A percentile compares a stretch with the other conserved stretches of the same genome.
Conservation (phyloP, 1,140 invertebrate species). For the Parasteatoda tepidariorum region DNA sequence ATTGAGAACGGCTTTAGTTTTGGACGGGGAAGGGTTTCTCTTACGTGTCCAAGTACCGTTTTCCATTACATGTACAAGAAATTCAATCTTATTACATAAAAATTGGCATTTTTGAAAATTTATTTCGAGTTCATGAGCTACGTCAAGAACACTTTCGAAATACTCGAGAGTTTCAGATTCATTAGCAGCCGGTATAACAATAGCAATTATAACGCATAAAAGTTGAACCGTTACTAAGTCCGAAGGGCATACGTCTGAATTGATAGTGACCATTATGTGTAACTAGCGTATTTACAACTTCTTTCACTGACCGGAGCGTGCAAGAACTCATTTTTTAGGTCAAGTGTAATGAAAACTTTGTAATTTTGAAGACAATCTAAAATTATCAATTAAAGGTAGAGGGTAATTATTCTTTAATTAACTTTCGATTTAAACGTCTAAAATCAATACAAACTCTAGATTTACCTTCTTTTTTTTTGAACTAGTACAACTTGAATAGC, state of each 20-base stretch:
- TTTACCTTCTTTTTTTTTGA: not conserved
- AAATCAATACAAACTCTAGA: slow-evolving; percentile 68
- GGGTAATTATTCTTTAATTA: slow-evolving; percentile 70
- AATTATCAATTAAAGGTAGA: slow-evolving; percentile 68
- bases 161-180: not conserved
- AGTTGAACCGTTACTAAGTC: not conserved
- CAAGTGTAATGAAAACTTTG: not conserved
- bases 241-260: too few species aligned
- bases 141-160: not conserved
- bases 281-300: not conserved
- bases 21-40: slow-evolving; percentile 62
- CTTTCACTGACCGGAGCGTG: not conserved
- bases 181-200: slow-evolving; percentile 42
- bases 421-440: slow-evolving; percentile 69
- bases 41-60: not conserved
- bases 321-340: slow-evolving; percentile 23
- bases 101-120: too few species aligned
- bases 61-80: not conserved
- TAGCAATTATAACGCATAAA: slow-evolving; percentile 30
- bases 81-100: too few species aligned
- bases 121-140: slow-evolving; percentile 1
- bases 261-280: not conserved
- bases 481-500: slow-evolving; percentile 57
- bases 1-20: too few species aligned
- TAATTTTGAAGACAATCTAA: not conserved